phyloP scores from a whole-genome alignment of 2,888 invertebrate genomes.

The Apodemia zela region DNA sequence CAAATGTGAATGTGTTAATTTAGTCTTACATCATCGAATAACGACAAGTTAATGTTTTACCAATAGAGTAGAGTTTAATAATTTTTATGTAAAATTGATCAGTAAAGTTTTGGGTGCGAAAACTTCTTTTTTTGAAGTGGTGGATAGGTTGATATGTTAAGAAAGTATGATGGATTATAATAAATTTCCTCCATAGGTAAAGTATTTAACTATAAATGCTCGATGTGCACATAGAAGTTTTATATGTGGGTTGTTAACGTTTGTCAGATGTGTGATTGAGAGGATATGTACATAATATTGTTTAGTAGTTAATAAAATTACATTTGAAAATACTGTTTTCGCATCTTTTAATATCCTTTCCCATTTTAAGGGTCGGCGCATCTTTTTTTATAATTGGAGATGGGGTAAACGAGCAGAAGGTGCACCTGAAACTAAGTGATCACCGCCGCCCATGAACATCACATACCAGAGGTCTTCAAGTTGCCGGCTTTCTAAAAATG shows the following conservation, averaged over 20 bases:
- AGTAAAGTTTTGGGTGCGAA: too few species aligned
- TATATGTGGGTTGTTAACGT: conserved; percentile 15
- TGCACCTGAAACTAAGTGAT: too few species aligned
- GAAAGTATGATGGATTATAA: neutral
- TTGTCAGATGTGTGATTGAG: conserved; percentile 19
- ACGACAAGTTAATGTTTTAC: neutral
- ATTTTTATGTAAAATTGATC: too few species aligned
- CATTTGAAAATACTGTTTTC: neutral
- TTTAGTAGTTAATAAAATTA: conserved; percentile 23
- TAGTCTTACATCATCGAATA: neutral
- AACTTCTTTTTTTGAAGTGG: too few species aligned
- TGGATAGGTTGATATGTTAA: too few species aligned
- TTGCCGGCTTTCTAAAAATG: too few species aligned
- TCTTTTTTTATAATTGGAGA: too few species aligned
- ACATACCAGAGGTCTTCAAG: too few species aligned
- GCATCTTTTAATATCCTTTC: conserved; percentile 8
- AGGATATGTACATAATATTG: conserved; percentile 22
- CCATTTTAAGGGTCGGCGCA: too few species aligned
- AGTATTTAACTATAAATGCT: neutral
- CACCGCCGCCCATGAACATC: too few species aligned
- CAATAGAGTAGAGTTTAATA: neutral
- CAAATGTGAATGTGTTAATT: conserved; percentile 6
- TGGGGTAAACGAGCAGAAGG: too few species aligned
- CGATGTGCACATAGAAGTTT: neutral
- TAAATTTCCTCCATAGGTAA: neutral